Percentiles rank a stretch among this genome's conserved stretches.
Evolutionary conservation across 2,113 vertebrate species (phyloP).

Genomic region (Pavo muticus): DNA sequence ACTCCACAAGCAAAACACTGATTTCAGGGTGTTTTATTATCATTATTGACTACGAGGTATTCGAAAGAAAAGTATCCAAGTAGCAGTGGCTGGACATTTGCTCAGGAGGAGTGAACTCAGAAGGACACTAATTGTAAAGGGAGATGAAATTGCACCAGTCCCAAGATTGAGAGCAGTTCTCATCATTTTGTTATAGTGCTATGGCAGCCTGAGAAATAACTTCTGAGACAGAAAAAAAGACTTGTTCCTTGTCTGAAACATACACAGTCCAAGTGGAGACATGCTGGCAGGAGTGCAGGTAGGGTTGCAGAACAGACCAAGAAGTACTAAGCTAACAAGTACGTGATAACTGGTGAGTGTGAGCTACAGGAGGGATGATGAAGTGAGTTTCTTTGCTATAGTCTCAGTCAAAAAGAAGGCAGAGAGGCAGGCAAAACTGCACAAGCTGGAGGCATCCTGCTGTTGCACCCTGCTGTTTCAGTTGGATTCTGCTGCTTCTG

Average conservation of each 20-base stretch:
- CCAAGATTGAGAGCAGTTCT: background rate
- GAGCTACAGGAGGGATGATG: background rate
- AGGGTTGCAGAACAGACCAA: background rate
- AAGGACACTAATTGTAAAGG: background rate
- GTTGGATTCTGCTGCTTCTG: background rate
- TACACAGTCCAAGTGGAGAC: rapidly evolving
- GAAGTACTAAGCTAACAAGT: background rate
- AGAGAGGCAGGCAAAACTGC: background rate
- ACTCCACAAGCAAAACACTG: background rate
- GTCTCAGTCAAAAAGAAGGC: background rate
- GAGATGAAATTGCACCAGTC: background rate
- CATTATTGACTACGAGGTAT: background rate
- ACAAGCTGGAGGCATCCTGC: background rate
- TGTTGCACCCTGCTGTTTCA: background rate
- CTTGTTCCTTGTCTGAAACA: background rate
- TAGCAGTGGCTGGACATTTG: background rate
- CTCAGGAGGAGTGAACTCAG: background rate
- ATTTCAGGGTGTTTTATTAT: background rate
- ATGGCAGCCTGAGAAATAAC: background rate
- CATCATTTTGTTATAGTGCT: background rate
- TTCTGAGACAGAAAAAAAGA: background rate
- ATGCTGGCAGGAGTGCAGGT: background rate
- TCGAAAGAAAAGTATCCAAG: background rate
- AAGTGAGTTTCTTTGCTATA: background rate
- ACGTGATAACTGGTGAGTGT: background rate